Conservation (phyloP, 2,797 vertebrate species). For the Trachops cirrhosus region DNA sequence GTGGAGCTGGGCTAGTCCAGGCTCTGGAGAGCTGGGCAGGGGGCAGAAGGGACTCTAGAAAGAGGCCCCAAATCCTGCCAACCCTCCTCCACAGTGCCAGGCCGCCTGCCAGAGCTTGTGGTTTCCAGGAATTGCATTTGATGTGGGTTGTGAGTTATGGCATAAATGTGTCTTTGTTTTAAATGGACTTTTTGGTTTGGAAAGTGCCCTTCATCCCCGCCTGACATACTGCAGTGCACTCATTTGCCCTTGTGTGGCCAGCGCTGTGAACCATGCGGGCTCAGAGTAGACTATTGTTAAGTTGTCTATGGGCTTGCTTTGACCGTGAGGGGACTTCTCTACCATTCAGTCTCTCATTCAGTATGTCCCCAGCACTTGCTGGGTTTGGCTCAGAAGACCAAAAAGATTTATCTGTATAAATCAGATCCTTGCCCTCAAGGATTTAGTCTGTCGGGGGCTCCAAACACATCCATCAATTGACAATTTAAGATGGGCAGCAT, state of each 20-base stretch:
- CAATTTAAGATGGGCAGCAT: neutral
- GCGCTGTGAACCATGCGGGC: neutral
- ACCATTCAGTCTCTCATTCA: neutral
- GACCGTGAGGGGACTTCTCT: neutral
- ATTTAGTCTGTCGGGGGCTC: neutral
- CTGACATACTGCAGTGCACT: neutral
- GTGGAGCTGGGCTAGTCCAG: neutral
- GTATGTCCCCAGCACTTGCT: neutral
- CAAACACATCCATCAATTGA: neutral
- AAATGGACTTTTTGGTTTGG: neutral
- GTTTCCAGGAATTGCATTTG: conserved; percentile 11
- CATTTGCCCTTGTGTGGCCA: neutral
- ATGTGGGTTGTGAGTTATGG: neutral
- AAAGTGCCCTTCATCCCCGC: neutral
- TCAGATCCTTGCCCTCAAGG: neutral
- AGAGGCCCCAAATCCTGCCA: neutral
- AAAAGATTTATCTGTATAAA: neutral
- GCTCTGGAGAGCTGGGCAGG: neutral
- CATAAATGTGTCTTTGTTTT: conserved; percentile 16
- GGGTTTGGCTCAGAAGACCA: neutral
- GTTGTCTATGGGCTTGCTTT: neutral
- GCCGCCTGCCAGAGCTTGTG: neutral
- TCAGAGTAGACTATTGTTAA: neutral
- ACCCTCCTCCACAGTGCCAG: neutral
- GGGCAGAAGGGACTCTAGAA: neutral